Conservation (phyloP, 2,113 vertebrate species). For the Myodes glareolus region DNA sequence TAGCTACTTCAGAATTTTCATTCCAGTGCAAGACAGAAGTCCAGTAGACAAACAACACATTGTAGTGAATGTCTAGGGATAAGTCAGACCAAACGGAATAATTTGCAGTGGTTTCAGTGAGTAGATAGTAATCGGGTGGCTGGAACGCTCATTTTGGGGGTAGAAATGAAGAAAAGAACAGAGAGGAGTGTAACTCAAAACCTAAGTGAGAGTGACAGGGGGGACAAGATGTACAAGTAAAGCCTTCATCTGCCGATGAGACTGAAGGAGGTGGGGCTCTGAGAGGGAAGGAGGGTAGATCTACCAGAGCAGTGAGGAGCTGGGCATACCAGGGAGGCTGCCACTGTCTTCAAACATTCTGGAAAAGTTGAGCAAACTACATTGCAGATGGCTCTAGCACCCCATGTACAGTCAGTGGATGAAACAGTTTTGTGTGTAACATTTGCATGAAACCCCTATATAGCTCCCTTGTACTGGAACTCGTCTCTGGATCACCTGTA, state of each 20-base stretch:
- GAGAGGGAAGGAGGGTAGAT: neutral
- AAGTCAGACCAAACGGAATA: neutral
- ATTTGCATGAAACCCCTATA: neutral
- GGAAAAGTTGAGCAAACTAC: neutral
- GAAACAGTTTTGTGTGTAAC: neutral
- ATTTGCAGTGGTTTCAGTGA: neutral
- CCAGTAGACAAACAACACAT: neutral
- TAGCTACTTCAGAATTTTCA: neutral
- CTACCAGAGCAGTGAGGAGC: neutral
- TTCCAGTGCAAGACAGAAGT: neutral
- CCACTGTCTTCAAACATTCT: neutral
- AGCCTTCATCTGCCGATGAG: conserved; percentile 23
- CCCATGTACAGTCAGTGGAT: neutral
- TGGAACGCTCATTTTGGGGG: neutral
- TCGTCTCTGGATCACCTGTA: neutral
- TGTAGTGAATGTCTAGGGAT: neutral
- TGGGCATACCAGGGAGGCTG: neutral
- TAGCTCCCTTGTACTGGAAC: neutral
- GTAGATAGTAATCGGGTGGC: neutral
- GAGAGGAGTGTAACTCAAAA: neutral
- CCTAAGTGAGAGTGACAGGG: neutral
- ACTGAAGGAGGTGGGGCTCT: neutral
- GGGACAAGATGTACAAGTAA: neutral
- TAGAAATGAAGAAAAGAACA: neutral
- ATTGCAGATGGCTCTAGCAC: neutral